phyloP scores from a whole-genome alignment of 1,140 invertebrate species.

The Tenebrio molitor region DNA sequence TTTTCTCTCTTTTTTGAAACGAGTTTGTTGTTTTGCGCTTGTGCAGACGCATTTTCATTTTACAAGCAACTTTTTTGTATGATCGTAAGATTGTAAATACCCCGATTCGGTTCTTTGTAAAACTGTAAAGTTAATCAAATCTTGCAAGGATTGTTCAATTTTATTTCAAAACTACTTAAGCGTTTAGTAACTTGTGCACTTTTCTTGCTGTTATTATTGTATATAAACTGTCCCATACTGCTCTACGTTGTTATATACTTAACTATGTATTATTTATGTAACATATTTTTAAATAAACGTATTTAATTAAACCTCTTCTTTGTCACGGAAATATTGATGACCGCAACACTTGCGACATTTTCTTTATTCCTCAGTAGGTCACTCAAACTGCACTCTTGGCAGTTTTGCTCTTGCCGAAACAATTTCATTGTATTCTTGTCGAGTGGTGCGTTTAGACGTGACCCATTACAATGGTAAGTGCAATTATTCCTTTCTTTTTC shows the following conservation, averaged over 20 bases:
- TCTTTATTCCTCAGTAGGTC: slow-evolving; percentile 5
- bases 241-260: slow-evolving; percentile 27
- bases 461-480: not conserved
- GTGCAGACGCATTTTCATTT: slow-evolving; percentile 31
- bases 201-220: slow-evolving; percentile 8
- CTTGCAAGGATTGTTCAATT: slow-evolving; percentile 44
- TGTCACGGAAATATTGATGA: slow-evolving; percentile 5
- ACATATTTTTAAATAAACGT: slow-evolving; percentile 39
- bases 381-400: not conserved
- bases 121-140: slow-evolving; percentile 20
- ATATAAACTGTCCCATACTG: slow-evolving; percentile 14
- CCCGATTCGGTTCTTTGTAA: slow-evolving; percentile 23
- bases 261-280: slow-evolving; percentile 19
- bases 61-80: slow-evolving; percentile 34
- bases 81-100: slow-evolving; percentile 27
- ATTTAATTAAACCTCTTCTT: slow-evolving; percentile 22
- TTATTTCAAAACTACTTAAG: slow-evolving; percentile 38
- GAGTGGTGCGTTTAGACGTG: too few relatives aligned
- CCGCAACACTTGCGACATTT: not conserved
- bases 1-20: slow-evolving; percentile 12
- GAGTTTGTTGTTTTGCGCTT: slow-evolving; percentile 15
- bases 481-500: too few relatives aligned
- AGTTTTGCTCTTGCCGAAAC: not conserved
- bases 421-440: too few relatives aligned
- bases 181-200: slow-evolving; percentile 9